Evolutionary conservation across 2,113 vertebrate species (phyloP), one percentile per base, ranked within the genome.

Genomic region (Athene cunicularia): DNA sequence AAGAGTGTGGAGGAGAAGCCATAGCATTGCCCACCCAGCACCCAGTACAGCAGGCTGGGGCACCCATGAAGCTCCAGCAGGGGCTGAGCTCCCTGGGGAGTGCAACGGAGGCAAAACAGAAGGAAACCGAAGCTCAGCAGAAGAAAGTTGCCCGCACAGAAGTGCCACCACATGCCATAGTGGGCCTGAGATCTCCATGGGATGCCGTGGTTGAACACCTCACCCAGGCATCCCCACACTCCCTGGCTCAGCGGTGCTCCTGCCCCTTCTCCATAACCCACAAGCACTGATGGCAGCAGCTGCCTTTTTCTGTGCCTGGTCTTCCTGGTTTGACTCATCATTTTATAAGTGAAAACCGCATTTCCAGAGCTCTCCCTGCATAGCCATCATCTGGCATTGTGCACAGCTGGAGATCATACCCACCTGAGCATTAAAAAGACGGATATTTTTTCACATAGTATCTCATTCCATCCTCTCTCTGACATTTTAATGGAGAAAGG

Each of bases 101-200:
- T 24, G 4, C 37, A n/a, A 3, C 6, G 22, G 52, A 59, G 56
- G 74, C 20, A 32, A 82, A 88, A 55, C 6, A 68, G 56, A 27
- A 59, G 39, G 43, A 59, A 76, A 58, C 9, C 1, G 1, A 72
- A 60, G 67, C 12, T 86, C 49, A 41, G 32, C 6, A 77, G 50
- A 73, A 86, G n/a, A 47, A 56, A 81, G 23, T 1, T 63, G 14
- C 12, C 11, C 0, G 0, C 15, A 27, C 18, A 33, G 59, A 80
- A 9, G 5, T 28, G 22, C 19, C 43, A 39, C 17, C 4, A 1
- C 14, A 2, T 8, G 23, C 39, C n/a, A 7, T 1, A 10, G 43
- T 8, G 16, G 45, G 64, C 21, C 33, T 37, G 27, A 62, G 24
- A 5, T 73, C 22, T 66, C n/a, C 3, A 1, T 10, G 26, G 63